Evolutionary conservation across 2,888 invertebrate species (phyloP), one percentile per base, ranked within the genome.

Genomic region (Latrodectus elegans): DNA sequence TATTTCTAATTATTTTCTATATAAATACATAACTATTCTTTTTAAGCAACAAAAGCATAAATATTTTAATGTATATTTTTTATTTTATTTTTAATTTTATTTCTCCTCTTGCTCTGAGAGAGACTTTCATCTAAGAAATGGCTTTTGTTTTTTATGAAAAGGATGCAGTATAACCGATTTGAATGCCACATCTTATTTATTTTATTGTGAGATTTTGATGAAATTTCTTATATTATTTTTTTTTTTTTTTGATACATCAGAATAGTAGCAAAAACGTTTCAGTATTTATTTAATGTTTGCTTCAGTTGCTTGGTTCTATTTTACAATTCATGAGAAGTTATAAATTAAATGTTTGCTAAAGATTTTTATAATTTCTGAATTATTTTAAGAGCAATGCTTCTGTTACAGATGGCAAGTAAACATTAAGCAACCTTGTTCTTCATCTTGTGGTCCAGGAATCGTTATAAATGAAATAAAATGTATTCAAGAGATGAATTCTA

Each of bases 391-490:
- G 38, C 38, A 38, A 38, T 38, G 38, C 4, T 38, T 67, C 71
- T 64, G 83, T 88, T 90, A 77, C 90, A 94, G 94, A 72, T 95
- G 95, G 95, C 93, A 93, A 82, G 92, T 93, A 0, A 71, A 26
- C 17, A 14, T 22, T 10, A 12, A 65, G 8, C 26, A 80, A 17
- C 94, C 95, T 89, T 96, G 96, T 91, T 95, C 95, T 1, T 94
- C 94, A 0, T 92, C 94, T 64, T 96, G 96, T 91, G 96, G 96
- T 1, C 93, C 93, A 87, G 96, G 96, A 4, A 92, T 93, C 17
- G 94, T 94, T 3, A 93, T 92, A 51, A 77, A 75, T 17, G 72
- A 67, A 38, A 51, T 86, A 4, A 77, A 82, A 64, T 89, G 88
- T 15, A 53, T 77, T 12, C 81, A 86, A 17, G 73, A 67, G 15